These are phyloP conservation scores for Polyergus mexicanus DNA, from an alignment of 1,140 invertebrate genomes.

Conservation along the genomic window DNA sequence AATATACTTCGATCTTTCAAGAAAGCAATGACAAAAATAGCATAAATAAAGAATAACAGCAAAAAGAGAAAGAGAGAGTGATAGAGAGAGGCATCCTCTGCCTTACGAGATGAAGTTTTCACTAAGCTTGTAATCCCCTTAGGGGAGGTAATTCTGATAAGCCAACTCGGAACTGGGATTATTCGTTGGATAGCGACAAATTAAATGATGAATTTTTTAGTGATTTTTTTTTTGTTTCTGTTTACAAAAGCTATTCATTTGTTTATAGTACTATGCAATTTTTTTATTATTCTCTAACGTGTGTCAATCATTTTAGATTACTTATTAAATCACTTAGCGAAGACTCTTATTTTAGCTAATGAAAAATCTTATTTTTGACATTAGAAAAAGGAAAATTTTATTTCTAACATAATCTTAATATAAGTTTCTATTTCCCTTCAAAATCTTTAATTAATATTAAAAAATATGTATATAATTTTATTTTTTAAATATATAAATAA, in stretches of 20 bases:
- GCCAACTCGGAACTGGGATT: not conserved
- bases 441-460: conserved; percentile 11
- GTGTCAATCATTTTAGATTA: not conserved
- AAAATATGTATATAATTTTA: not conserved
- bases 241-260: not conserved
- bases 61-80: not conserved
- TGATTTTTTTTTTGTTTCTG: not conserved
- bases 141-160: conserved; percentile 28
- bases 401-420: not conserved
- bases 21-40: not conserved
- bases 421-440: not conserved
- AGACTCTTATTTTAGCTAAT: not conserved
- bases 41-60: not conserved
- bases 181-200: not conserved
- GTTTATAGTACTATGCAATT: not conserved
- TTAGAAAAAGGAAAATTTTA: not conserved
- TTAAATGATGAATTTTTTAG: conserved; percentile 5
- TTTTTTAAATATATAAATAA: not conserved
- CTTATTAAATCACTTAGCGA: not conserved
- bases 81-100: no score
- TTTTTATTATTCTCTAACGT: not conserved
- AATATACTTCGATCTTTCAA: not conserved
- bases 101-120: conserved; percentile 6
- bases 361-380: not conserved
- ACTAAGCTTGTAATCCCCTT: conserved; percentile 25